Conservation (phyloP, 2,113 vertebrate genomes). For the human region GRCh38 chr7:154089501-154090000, state of each 20-base stretch:
- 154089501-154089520: fast-evolving
- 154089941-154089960: too few relatives aligned
- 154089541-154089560: too few relatives aligned
- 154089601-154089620: not conserved
- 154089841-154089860: fast-evolving
- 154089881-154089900: fast-evolving
- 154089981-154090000: not conserved
- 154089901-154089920: too few relatives aligned
- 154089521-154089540: not conserved
- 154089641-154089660: too few relatives aligned
- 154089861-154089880: not conserved
- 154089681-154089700: fast-evolving
- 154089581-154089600: not conserved
- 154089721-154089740: not conserved
- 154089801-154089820: not conserved
- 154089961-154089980: not conserved
- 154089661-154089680: too few relatives aligned
- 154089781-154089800: not conserved
- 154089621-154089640: not conserved
- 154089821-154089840: not conserved
- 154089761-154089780: not conserved
- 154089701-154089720: fast-evolving
- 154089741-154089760: fast-evolving
- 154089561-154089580: not conserved
- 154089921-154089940: fast-evolving